These are phyloP conservation scores for Drosophila algonquin DNA, from an alignment of 2,888 invertebrate species.

Conservation along the genomic window DNA sequence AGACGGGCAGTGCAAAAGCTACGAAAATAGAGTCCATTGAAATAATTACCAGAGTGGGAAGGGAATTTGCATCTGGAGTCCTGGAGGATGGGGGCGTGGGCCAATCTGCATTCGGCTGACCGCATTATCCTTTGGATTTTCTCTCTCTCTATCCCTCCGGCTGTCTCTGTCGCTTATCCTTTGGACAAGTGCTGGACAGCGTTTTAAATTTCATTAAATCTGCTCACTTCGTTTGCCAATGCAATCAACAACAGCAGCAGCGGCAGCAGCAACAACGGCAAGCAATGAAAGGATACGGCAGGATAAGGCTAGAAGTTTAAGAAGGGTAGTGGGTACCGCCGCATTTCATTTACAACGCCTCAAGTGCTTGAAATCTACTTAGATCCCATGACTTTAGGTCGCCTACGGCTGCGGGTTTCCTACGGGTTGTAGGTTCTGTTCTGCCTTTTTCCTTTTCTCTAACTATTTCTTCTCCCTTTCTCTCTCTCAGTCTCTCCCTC, in stretches of 20 bases:
- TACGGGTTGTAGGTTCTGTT: slow-evolving; percentile 6
- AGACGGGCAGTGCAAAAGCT: slow-evolving; percentile 50
- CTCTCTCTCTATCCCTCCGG: not conserved
- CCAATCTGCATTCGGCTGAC: slow-evolving; percentile 44
- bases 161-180: slow-evolving; percentile 4
- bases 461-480: slow-evolving; percentile 13
- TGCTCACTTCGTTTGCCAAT: slow-evolving; percentile 78
- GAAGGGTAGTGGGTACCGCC: slow-evolving; percentile 29
- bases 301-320: slow-evolving; percentile 18
- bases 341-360: slow-evolving; percentile 74
- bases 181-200: slow-evolving; percentile 55
- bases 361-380: slow-evolving; percentile 72
- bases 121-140: slow-evolving; percentile 14
- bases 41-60: slow-evolving; percentile 62
- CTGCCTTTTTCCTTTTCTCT: slow-evolving; percentile 14
- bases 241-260: slow-evolving; percentile 68
- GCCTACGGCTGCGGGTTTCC: not conserved
- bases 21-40: slow-evolving; percentile 64
- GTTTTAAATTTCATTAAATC: slow-evolving; percentile 79
- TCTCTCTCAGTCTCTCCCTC: not conserved
- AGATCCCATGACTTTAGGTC: slow-evolving; percentile 14
- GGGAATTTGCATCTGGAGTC: slow-evolving; percentile 56
- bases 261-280: slow-evolving; percentile 10
- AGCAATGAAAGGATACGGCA: not conserved
- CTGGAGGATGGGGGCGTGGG: no score